Evolutionary conservation across 2,888 invertebrate genomes (phyloP), one percentile per base, ranked within the genome.

Genomic region (Clivina fossor): DNA sequence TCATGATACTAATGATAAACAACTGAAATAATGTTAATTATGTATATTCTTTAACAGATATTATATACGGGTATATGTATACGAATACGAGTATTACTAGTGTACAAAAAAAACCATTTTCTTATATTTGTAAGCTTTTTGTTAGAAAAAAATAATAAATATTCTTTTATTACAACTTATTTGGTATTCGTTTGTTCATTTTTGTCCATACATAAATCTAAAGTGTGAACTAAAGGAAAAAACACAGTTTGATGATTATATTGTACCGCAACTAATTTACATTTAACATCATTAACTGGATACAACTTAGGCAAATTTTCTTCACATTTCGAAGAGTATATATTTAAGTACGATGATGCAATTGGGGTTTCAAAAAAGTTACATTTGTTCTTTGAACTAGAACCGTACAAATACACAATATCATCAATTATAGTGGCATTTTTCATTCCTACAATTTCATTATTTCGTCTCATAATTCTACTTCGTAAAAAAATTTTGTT

Each of bases 361-460:
- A 37, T 37, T 37, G 18, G 37, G 16, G 37, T 37, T 15, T 37
- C n/a, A 37, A 37, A 37, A 15, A 37, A 37, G 37, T 37, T 37
- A 37, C 2, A 15, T 37, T 37, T 37, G n/a, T 37, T 37, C 16
- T 37, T 37, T n/a, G 19, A 37, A 37, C 19, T 37, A 9, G 37
- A 15, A 15, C 37, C 37, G 37, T 37, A 37, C 2, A 37, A 37
- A 16, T 15, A 37, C n/a, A 37, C 37, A 33, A 33, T 33, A 37
- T 16, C 16, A 11, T 37, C 37, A 15, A 37, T 16, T 37, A 37
- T 16, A 5, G 37, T 37, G 37, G 19, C 37, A 37, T 37, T 37
- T 37, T 37, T 37, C 37, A 37, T 37, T 15, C 15, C 37, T 37
- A 37, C 37, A 37, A 37, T 37, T 37, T 37, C 37, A 37, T 37